Percentiles rank a stretch among this genome's conserved stretches.
These are phyloP conservation scores for Atethmia centrago DNA, from an alignment of 2,888 invertebrate genomes.

Conservation along the genomic window DNA sequence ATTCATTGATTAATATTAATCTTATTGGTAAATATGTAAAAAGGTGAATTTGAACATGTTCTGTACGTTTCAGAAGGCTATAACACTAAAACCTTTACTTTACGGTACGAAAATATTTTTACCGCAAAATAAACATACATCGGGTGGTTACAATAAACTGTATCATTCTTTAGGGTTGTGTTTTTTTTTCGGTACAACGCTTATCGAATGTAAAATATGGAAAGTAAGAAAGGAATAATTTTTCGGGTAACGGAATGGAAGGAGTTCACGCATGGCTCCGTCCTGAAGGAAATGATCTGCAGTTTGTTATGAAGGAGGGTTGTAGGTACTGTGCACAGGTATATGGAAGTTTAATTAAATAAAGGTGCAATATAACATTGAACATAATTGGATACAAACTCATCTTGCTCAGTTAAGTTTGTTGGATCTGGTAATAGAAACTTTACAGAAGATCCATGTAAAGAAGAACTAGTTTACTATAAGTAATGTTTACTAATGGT, in stretches of 20 bases:
- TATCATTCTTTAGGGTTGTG: slow-evolving; percentile 39
- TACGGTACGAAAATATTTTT: slow-evolving; percentile 47
- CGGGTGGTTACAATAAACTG: slow-evolving; percentile 40
- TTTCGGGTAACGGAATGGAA: slow-evolving; percentile 30
- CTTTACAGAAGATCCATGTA: background rate
- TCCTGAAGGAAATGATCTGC: slow-evolving; percentile 35
- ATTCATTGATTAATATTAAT: too few relatives aligned
- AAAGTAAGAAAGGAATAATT: slow-evolving; percentile 48
- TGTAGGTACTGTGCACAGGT: background rate
- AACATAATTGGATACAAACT: background rate
- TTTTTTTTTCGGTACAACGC: slow-evolving; percentile 51
- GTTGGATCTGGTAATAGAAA: background rate
- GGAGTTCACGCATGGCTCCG: slow-evolving; percentile 26
- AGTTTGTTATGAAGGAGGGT: slow-evolving; percentile 17
- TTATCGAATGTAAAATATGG: slow-evolving; percentile 60
- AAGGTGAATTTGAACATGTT: slow-evolving; percentile 14
- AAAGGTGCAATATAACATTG: background rate
- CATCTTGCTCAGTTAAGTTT: background rate
- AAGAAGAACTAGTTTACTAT: background rate
- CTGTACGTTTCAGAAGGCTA: background rate
- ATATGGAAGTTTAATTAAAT: slow-evolving; percentile 31
- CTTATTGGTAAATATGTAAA: too few relatives aligned
- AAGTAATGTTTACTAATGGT: background rate
- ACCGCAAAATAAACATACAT: slow-evolving; percentile 51
- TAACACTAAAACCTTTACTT: slow-evolving; percentile 48